Evolutionary conservation across 2,888 invertebrate genomes (phyloP).

Genomic region (Conistra vaccinii): DNA sequence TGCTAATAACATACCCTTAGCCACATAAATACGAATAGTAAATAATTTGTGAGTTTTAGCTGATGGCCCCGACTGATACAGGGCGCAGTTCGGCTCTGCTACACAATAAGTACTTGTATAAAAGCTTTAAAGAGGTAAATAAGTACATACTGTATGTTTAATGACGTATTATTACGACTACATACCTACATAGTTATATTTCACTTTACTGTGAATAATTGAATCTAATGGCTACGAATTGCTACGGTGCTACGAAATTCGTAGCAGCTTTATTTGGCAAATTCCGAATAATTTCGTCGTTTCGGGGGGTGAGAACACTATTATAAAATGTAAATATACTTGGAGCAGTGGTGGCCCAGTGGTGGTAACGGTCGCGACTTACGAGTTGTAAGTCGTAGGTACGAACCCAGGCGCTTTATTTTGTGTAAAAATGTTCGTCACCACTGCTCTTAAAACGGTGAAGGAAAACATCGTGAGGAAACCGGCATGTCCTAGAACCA

Average conservation of each 20-base stretch:
- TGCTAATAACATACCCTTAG: constrained; percentile 15
- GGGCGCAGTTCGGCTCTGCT: constrained; percentile 29
- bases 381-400: too few species aligned
- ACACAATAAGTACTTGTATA: constrained; percentile 11
- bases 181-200: neutral
- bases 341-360: too few species aligned
- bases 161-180: constrained; percentile 1
- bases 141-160: constrained; percentile 2
- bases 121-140: constrained; percentile 21
- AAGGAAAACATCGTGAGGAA: too few species aligned
- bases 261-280: constrained; percentile 31
- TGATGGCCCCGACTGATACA: constrained; percentile 42
- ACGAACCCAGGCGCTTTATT: too few species aligned
- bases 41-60: constrained; percentile 10
- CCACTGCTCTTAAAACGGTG: too few species aligned
- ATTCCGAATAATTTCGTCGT: neutral
- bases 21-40: constrained; percentile 2
- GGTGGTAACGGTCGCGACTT: too few species aligned
- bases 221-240: constrained; percentile 29
- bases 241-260: constrained; percentile 49
- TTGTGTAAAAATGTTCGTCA: too few species aligned
- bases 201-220: neutral
- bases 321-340: neutral
- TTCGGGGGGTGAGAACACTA: neutral
- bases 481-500: too few species aligned